A percentile compares a stretch with the other conserved stretches of the same genome.
Evolutionary conservation across 2,113 vertebrate genomes (phyloP).

Genomic region (mouse (Mus musculus)): GRCm39 chr11:29000001-29000500

Average conservation of each 20-base stretch:
- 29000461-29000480: too few species aligned
- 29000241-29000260: conserved; percentile 2
- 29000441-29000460: too few species aligned
- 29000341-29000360: too few species aligned
- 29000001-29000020: too few species aligned
- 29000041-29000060: too few species aligned
- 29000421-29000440: too few species aligned
- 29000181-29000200: not conserved
- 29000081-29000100: conserved; percentile 14
- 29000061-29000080: conserved; percentile 35
- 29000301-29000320: not conserved
- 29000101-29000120: conserved; percentile 30
- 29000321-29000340: not conserved
- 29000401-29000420: too few species aligned
- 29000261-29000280: conserved; percentile 38
- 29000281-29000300: conserved; percentile 1
- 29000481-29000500: too few species aligned
- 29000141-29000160: not conserved
- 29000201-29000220: not conserved
- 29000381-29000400: too few species aligned
- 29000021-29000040: too few species aligned
- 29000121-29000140: not conserved
- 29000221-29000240: not conserved
- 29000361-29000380: too few species aligned
- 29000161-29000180: conserved; percentile 27